These are phyloP conservation scores for Noctua janthina DNA, from an alignment of 2,888 invertebrate genomes.

Conservation along the genomic window DNA sequence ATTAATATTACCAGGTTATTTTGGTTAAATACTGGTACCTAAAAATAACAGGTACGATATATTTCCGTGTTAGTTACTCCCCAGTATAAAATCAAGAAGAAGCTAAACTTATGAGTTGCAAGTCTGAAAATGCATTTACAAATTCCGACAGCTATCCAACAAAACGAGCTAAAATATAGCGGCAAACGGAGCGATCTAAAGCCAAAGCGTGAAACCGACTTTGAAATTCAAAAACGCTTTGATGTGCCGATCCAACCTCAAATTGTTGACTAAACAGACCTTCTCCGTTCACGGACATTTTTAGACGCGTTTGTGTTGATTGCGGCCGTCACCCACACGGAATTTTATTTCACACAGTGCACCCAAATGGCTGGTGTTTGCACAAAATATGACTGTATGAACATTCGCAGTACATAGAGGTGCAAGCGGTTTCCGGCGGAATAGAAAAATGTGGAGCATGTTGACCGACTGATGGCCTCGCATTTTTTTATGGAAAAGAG, in stretches of 20 bases:
- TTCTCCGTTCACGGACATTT: constrained; percentile 61
- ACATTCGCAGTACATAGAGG: constrained; percentile 19
- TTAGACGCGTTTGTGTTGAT: constrained; percentile 64
- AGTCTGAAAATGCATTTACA: constrained; percentile 32
- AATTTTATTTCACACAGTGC: constrained; percentile 52
- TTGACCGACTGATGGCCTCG: constrained; percentile 30
- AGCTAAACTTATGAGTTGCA: neutral
- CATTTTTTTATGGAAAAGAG: constrained; percentile 31
- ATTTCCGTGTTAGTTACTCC: neutral
- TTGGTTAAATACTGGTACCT: neutral
- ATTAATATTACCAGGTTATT: neutral
- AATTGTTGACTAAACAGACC: constrained; percentile 76
- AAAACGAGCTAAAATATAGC: constrained; percentile 65
- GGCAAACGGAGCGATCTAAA: constrained; percentile 53
- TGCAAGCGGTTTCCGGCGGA: constrained; percentile 27
- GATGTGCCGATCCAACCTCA: constrained; percentile 72
- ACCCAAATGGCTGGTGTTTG: constrained; percentile 55
- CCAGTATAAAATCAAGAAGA: neutral
- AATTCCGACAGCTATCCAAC: constrained; percentile 63
- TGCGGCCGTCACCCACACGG: constrained; percentile 41
- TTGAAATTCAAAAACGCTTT: constrained; percentile 77
- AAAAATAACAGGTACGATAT: neutral
- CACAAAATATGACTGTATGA: constrained; percentile 51
- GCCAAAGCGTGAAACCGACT: constrained; percentile 71
- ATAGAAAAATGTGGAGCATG: constrained; percentile 49